phyloP scores from a whole-genome alignment of 2,888 invertebrate species.

The Diplolepis rosae region DNA sequence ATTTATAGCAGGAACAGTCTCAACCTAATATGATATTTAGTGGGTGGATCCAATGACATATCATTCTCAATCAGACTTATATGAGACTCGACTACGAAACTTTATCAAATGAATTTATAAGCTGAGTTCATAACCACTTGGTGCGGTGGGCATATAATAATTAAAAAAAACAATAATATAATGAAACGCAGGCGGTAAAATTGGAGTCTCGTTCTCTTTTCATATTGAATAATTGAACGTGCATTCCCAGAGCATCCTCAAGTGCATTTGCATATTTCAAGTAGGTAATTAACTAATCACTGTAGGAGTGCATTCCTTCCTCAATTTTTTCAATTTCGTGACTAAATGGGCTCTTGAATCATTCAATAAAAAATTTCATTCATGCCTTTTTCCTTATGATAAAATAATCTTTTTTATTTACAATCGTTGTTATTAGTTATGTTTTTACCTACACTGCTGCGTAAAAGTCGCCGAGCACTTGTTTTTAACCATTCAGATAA shows the following conservation, averaged over 20 bases:
- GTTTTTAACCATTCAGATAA: too few species aligned
- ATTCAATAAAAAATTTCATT: neutral
- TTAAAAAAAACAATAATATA: constrained; percentile 1
- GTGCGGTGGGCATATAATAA: constrained; percentile 17
- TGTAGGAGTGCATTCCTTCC: constrained; percentile 4
- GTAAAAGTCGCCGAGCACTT: too few species aligned
- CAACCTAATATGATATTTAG: neutral
- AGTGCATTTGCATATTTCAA: constrained; percentile 6
- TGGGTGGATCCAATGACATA: constrained; percentile 23
- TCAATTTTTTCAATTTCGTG: neutral
- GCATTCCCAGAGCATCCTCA: neutral
- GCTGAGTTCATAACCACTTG: constrained; percentile 23
- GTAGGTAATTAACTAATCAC: neutral
- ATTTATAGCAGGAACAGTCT: neutral
- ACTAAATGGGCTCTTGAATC: neutral
- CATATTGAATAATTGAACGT: constrained; percentile 18
- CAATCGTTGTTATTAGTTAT: too few species aligned
- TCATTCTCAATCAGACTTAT: constrained; percentile 8
- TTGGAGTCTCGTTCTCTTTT: neutral
- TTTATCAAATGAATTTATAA: constrained; percentile 19
- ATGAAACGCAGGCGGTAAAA: constrained; percentile 14
- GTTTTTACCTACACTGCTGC: too few species aligned
- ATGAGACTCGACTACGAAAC: neutral
- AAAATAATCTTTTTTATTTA: too few species aligned
- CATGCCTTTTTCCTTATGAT: neutral